These are phyloP conservation scores for Eupithecia pulchellata DNA, from an alignment of 2,888 invertebrate genomes.

Conservation along the genomic window DNA sequence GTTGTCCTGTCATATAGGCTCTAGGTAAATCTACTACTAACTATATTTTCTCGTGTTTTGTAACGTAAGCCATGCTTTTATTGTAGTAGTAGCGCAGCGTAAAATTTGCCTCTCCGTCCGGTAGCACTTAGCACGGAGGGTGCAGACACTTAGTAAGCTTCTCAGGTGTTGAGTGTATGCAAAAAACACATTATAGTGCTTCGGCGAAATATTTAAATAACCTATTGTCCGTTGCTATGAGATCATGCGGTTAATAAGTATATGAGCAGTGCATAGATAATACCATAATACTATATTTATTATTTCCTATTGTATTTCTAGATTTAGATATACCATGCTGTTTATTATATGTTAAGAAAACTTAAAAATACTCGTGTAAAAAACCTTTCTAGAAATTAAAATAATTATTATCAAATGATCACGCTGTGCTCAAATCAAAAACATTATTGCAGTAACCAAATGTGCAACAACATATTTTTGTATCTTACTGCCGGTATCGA, in stretches of 20 bases:
- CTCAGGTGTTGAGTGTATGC: slow-evolving; percentile 30
- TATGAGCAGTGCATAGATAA: slow-evolving; percentile 4
- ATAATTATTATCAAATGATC: slow-evolving; percentile 35
- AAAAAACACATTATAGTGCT: slow-evolving; percentile 29
- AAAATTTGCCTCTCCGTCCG: slow-evolving; percentile 32
- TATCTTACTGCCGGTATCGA: slow-evolving; percentile 87
- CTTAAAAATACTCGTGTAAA: background rate
- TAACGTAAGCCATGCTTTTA: slow-evolving; percentile 37
- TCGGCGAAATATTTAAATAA: slow-evolving; percentile 27
- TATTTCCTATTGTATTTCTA: background rate
- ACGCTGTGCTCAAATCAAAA: slow-evolving; percentile 48
- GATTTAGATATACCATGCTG: slow-evolving; percentile 15
- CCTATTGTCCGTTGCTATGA: slow-evolving; percentile 16
- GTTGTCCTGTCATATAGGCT: background rate
- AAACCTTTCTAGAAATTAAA: background rate
- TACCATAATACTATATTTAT: background rate
- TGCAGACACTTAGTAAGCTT: slow-evolving; percentile 41
- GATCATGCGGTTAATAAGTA: slow-evolving; percentile 25
- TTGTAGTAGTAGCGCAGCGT: slow-evolving; percentile 26
- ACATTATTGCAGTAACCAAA: slow-evolving; percentile 50
- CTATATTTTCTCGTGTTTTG: background rate
- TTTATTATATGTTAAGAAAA: slow-evolving; percentile 5
- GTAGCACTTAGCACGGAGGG: slow-evolving; percentile 34
- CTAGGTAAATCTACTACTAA: background rate
- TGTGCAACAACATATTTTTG: slow-evolving; percentile 50